Conservation (phyloP, 2,113 vertebrate species). For the Stercorarius parasiticus region DNA sequence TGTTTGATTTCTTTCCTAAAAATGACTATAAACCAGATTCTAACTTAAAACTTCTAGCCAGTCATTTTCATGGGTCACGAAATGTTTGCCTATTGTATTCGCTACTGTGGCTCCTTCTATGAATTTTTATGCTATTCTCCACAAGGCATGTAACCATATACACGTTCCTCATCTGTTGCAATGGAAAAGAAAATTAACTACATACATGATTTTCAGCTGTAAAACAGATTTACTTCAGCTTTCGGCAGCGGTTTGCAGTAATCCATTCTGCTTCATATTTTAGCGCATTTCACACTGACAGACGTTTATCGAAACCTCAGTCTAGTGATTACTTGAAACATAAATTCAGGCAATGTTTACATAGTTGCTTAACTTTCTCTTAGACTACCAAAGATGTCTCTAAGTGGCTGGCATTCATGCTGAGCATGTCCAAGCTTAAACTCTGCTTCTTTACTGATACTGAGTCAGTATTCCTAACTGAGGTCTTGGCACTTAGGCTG, state of each 20-base stretch:
- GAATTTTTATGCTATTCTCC: neutral
- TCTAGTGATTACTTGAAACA: neutral
- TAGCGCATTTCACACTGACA: neutral
- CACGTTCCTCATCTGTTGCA: neutral
- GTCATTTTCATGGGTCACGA: neutral
- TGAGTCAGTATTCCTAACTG: neutral
- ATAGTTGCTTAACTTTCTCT: neutral
- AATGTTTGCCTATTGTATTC: neutral
- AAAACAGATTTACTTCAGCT: neutral
- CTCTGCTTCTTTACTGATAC: neutral
- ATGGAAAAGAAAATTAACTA: neutral
- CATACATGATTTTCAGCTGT: neutral
- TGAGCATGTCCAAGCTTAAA: neutral
- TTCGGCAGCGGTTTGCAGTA: neutral
- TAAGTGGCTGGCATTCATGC: neutral
- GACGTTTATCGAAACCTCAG: neutral
- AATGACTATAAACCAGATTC: neutral
- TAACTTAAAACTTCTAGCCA: neutral
- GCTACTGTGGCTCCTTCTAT: neutral
- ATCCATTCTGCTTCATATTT: neutral
- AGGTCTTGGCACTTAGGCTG: neutral
- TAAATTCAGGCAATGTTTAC: neutral
- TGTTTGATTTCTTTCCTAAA: neutral
- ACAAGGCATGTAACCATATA: neutral
- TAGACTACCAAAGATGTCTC: neutral